Conservation (phyloP, 2,888 invertebrate genomes). For the Harpalus rubripes region DNA sequence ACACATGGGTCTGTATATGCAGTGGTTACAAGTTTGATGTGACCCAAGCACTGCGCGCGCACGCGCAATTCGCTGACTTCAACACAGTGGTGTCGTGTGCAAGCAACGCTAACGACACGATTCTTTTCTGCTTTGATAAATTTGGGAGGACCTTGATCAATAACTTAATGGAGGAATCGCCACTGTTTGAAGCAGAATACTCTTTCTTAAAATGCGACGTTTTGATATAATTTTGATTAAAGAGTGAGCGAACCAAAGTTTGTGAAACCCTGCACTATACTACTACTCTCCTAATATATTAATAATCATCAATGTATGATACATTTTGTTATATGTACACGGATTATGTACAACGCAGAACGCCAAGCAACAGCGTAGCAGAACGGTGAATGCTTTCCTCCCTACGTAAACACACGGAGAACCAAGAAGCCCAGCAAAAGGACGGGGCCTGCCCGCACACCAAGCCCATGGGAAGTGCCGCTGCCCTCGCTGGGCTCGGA, state of each 20-base stretch:
- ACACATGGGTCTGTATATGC: no score
- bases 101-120: no score
- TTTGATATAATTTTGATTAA: neutral
- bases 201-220: no score
- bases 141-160: no score
- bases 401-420: constrained; percentile 28
- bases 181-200: neutral
- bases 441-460: constrained; percentile 59
- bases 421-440: constrained; percentile 20
- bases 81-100: no score
- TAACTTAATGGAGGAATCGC: no score
- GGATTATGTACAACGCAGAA: constrained; percentile 57
- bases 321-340: constrained; percentile 62
- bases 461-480: constrained; percentile 45
- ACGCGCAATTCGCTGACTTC: no score
- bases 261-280: constrained; percentile 44
- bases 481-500: constrained; percentile 43
- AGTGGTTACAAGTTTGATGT: no score
- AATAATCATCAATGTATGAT: constrained; percentile 55
- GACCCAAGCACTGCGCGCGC: no score
- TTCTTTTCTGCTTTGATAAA: no score
- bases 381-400: constrained; percentile 34
- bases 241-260: constrained; percentile 14
- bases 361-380: constrained; percentile 41
- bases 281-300: constrained; percentile 53